These are phyloP conservation scores for Setophaga kirtlandii DNA, from an alignment of 2,113 vertebrate species.

Conservation along the genomic window DNA sequence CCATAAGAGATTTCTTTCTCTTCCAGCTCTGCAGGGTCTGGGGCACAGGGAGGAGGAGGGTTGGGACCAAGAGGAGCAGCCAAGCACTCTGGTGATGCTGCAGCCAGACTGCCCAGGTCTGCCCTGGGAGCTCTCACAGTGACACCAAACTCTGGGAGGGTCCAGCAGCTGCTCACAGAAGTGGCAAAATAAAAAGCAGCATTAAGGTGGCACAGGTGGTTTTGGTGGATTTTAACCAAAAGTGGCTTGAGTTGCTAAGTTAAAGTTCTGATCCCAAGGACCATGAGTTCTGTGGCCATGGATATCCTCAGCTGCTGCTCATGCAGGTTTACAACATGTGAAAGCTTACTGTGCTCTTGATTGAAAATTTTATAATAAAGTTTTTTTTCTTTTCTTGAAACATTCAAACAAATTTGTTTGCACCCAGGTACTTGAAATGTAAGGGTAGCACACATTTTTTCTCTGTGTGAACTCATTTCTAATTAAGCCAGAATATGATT, in stretches of 20 bases:
- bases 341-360: neutral
- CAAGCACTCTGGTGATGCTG: neutral
- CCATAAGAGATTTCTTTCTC: neutral
- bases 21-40: neutral
- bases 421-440: neutral
- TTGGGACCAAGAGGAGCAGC: neutral
- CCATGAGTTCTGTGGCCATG: neutral
- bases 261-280: neutral
- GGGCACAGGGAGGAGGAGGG: neutral
- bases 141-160: neutral
- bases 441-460: neutral
- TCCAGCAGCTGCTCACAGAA: neutral
- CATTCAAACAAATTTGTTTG: neutral
- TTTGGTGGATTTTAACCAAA: neutral
- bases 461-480: neutral
- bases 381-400: neutral
- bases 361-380: neutral
- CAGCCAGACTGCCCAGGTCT: neutral
- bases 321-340: neutral
- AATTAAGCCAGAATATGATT: neutral
- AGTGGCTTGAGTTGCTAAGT: neutral
- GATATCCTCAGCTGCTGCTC: neutral
- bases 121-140: rapidly evolving
- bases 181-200: neutral
- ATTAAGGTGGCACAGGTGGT: neutral